Conservation (phyloP, 2,113 vertebrate species). For the Probosciger aterrimus region DNA sequence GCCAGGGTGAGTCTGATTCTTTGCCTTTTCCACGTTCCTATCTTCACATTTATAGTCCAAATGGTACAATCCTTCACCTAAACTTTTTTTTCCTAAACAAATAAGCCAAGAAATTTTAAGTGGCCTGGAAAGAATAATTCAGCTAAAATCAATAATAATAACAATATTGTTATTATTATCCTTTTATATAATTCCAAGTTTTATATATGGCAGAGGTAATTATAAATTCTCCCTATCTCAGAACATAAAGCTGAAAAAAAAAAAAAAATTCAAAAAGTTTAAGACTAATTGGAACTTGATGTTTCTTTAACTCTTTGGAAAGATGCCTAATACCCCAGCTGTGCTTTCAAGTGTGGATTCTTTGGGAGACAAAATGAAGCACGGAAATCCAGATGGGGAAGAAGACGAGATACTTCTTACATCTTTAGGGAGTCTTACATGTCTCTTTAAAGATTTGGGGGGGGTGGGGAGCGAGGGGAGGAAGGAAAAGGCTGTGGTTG, state of each 20-base stretch:
- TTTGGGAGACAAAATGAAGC: background rate
- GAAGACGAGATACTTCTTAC: background rate
- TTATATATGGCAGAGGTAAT: background rate
- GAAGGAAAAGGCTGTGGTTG: background rate
- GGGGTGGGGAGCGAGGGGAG: background rate
- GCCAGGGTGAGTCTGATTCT: background rate
- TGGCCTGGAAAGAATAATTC: background rate
- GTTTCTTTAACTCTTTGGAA: constrained; percentile 3
- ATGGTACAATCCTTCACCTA: background rate
- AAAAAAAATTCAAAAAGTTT: background rate
- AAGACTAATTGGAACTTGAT: background rate
- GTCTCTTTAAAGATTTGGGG: background rate
- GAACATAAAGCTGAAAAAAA: background rate
- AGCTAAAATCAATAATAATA: background rate
- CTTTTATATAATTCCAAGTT: background rate
- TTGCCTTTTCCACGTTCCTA: background rate
- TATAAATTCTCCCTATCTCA: background rate
- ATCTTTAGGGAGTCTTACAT: background rate
- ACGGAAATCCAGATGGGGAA: background rate
- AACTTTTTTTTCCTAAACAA: background rate
- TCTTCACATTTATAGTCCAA: background rate
- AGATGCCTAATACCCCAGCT: background rate
- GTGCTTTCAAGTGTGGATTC: background rate
- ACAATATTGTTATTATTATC: background rate
- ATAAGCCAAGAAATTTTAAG: background rate